Percentiles rank a stretch among this genome's conserved stretches.
Conservation (phyloP, 2,888 invertebrate genomes). For the Eupithecia dodoneata region DNA sequence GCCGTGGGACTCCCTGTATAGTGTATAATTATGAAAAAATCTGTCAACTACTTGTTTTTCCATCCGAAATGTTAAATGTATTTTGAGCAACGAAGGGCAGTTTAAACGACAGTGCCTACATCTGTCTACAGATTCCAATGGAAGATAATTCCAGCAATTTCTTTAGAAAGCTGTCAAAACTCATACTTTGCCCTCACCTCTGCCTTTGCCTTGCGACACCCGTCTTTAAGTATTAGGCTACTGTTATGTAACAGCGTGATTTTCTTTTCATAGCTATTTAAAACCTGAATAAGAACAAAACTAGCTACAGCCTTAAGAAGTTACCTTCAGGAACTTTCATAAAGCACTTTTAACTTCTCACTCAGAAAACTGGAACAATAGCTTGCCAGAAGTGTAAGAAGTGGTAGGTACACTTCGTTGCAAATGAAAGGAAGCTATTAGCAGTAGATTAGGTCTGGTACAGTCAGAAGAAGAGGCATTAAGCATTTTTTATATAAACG, state of each 20-base stretch:
- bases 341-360: constrained; percentile 8
- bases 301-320: background rate
- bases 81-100: background rate
- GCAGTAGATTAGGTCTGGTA: constrained; percentile 11
- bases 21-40: background rate
- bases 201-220: background rate
- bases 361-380: constrained; percentile 9
- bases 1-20: no score
- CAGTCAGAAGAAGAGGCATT: constrained; percentile 1
- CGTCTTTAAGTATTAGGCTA: background rate
- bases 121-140: background rate
- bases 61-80: background rate
- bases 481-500: background rate
- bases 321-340: constrained; percentile 11
- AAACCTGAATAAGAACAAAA: background rate
- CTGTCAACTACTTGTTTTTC: background rate
- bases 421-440: constrained; percentile 19
- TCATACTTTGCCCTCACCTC: background rate
- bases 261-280: background rate
- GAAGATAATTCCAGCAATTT: background rate
- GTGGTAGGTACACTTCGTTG: constrained; percentile 12
- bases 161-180: background rate
- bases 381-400: constrained; percentile 10
- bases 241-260: background rate
- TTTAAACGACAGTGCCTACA: background rate